Conservation (phyloP, 2,888 invertebrate species). For the Drosophila formosana region DNA sequence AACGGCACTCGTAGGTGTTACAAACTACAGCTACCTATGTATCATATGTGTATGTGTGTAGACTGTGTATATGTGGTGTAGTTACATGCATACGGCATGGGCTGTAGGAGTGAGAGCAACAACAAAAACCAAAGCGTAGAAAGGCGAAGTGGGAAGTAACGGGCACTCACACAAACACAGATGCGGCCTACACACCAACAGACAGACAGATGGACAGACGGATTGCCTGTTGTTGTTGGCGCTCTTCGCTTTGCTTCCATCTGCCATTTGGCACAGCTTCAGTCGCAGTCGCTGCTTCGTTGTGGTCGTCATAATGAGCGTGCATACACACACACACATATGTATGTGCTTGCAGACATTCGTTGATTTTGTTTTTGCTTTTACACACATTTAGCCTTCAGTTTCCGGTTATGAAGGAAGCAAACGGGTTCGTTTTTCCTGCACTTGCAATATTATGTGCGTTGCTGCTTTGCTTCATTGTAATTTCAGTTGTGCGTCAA, state of each 20-base stretch:
- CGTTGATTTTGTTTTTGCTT: slow-evolving; percentile 59
- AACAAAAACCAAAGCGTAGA: slow-evolving; percentile 30
- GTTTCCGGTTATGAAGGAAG: slow-evolving; percentile 81
- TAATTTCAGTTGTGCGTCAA: slow-evolving; percentile 76
- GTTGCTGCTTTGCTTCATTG: slow-evolving; percentile 56
- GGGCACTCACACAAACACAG: slow-evolving; percentile 37
- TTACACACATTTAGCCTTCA: slow-evolving; percentile 76
- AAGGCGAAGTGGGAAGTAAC: slow-evolving; percentile 60
- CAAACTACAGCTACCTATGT: slow-evolving; percentile 17
- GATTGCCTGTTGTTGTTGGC: slow-evolving; percentile 49
- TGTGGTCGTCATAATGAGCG: slow-evolving; percentile 41
- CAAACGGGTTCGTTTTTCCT: slow-evolving; percentile 72
- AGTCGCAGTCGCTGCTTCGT: slow-evolving; percentile 28
- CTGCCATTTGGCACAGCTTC: slow-evolving; percentile 56
- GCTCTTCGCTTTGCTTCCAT: slow-evolving; percentile 40
- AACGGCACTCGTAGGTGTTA: slow-evolving; percentile 37
- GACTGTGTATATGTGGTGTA: slow-evolving; percentile 1
- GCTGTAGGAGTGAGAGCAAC: slow-evolving; percentile 29
- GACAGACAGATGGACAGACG: slow-evolving; percentile 15
- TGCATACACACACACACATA: slow-evolving; percentile 6
- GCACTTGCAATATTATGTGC: slow-evolving; percentile 58
- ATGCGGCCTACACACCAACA: slow-evolving; percentile 47
- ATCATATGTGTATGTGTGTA: not conserved
- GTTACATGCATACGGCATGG: slow-evolving; percentile 27
- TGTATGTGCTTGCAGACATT: slow-evolving; percentile 19